Evolutionary conservation across 2,888 invertebrate species (phyloP).

Genomic region (Phymatocera aterrima): DNA sequence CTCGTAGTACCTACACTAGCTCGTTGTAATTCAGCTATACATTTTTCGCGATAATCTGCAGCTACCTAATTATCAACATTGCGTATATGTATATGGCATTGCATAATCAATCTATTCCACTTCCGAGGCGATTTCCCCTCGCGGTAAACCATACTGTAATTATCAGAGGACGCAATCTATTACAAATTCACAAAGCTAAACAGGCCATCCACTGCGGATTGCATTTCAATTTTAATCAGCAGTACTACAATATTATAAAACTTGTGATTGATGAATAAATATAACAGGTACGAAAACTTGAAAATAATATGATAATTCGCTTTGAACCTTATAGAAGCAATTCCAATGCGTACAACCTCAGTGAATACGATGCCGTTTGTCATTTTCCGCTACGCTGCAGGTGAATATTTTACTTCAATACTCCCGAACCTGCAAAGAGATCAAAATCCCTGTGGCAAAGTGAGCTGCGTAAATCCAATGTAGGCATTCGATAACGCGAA

Average conservation of each 20-base stretch:
- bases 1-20: neutral
- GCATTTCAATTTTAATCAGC: no score
- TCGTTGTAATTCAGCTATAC: neutral
- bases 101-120: conserved; percentile 1
- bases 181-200: neutral
- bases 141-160: neutral
- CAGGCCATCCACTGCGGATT: no score
- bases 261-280: neutral
- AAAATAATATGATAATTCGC: neutral
- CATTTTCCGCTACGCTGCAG: neutral
- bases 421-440: conserved; percentile 24
- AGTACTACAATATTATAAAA: neutral
- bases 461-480: conserved; percentile 3
- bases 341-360: neutral
- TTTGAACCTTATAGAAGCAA: neutral
- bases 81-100: neutral
- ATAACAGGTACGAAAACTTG: neutral
- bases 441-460: conserved; percentile 16
- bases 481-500: conserved; percentile 24
- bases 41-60: conserved; percentile 1
- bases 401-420: conserved; percentile 31
- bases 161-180: neutral
- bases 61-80: conserved; percentile 10
- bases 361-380: neutral
- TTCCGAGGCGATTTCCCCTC: neutral